Base-by-base conservation (phyloP, 1,140 invertebrate species). In the Calephelis nemesis region DNA sequence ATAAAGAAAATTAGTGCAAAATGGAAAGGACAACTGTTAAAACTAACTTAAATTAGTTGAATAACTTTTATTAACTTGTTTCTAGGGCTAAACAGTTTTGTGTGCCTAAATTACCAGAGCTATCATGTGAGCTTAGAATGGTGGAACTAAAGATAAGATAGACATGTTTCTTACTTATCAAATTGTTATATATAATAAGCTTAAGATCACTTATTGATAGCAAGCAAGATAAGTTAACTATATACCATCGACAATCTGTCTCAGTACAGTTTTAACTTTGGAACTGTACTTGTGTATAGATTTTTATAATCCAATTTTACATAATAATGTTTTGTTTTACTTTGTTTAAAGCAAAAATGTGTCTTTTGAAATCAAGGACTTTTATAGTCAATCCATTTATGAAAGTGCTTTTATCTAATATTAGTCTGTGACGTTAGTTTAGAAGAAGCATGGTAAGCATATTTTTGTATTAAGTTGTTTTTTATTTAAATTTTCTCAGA, bases 401-500 rank as follows among this genome's bases (percentile, higher is more conserved):
- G 63, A 84, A 71, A 77, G 75, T 83, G 63, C 68, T 78, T 73
- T 76, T 82, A 77, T 74, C 63, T 47, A 79, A 78, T 68, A 76
- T 78, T 77, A 78, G 72, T 78, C 84, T 88, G 79, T 89, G 86
- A 88, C 75, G 62, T 69, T 75, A 72, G 73, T 71, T 72, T 74
- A 70, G 65, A 67, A 68, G 71, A 81, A 77, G 71, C 74, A 84
- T 86, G 88, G 88, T 88, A 74, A 88, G 83, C 77, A 50, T 66
- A 48, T 30, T 52, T 48, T 62, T 63, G 71, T 68, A 73, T 71
- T 69, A 66, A 5, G 19, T 30, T 12, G 74, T 74, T 63, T 54
- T 71, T 63, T 78, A 58, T 76, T 73, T 75, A 79, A 82, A 92
- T 82, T 95, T 84, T 95, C 95, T 79, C 92, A 98, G 98, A 94